A percentile compares a stretch with the other conserved stretches of the same genome.
phyloP scores from a whole-genome alignment of 1,140 invertebrate species.

The Parapsyche elsis region DNA sequence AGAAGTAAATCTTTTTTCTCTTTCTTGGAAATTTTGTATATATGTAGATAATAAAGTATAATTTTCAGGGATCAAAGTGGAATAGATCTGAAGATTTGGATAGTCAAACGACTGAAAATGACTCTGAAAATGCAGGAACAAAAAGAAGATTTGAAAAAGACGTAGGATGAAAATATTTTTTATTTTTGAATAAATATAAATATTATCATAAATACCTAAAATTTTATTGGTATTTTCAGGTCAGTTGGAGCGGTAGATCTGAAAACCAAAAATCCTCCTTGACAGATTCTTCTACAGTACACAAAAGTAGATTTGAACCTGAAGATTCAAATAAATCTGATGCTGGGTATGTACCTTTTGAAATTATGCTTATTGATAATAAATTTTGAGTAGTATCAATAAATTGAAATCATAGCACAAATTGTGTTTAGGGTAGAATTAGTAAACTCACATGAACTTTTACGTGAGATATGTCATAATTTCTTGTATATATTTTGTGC shows the following conservation, averaged over 20 bases:
- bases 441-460: no score
- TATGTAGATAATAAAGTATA: neutral
- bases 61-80: constrained; percentile 33
- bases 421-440: no score
- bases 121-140: constrained; percentile 42
- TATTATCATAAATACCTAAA: neutral
- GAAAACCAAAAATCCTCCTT: constrained; percentile 25
- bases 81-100: constrained; percentile 47
- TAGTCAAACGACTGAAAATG: constrained; percentile 24
- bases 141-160: constrained; percentile 51
- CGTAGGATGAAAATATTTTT: constrained; percentile 35
- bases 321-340: constrained; percentile 38
- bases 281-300: constrained; percentile 19
- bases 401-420: neutral
- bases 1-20: constrained; percentile 40
- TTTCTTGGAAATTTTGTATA: neutral
- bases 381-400: neutral
- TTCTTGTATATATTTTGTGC: no score
- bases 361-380: neutral
- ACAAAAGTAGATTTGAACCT: constrained; percentile 52
- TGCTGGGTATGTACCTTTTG: constrained; percentile 45
- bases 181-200: no score
- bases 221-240: constrained; percentile 22
- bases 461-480: no score
- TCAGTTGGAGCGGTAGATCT: constrained; percentile 35